phyloP scores from a whole-genome alignment of 1,140 invertebrate genomes.

The Orchestia grillus region DNA sequence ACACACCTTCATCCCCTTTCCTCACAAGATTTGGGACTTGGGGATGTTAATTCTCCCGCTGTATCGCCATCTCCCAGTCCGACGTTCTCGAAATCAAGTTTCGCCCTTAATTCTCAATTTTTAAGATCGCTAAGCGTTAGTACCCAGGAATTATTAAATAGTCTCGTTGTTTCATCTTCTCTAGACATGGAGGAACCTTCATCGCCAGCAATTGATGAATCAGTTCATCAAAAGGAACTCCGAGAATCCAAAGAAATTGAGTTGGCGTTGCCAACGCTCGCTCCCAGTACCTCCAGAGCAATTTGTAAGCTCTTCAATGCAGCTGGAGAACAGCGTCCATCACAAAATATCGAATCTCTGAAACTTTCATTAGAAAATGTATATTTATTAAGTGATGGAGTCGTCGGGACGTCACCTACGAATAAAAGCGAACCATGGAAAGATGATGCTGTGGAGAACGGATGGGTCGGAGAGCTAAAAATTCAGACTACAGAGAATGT shows the following conservation, averaged over 20 bases:
- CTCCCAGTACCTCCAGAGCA: slow-evolving; percentile 5
- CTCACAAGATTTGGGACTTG: background rate
- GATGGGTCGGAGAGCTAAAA: background rate
- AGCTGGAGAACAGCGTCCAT: slow-evolving; percentile 14
- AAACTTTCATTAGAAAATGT: background rate
- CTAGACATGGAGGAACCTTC: background rate
- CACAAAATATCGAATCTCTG: background rate
- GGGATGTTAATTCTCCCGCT: background rate
- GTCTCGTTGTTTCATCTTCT: slow-evolving; percentile 23
- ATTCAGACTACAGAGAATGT: background rate
- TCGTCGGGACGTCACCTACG: background rate
- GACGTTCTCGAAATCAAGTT: slow-evolving; percentile 21
- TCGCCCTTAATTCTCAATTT: slow-evolving; percentile 41
- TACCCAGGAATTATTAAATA: slow-evolving; percentile 28
- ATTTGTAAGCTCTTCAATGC: slow-evolving; percentile 33
- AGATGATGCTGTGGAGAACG: background rate
- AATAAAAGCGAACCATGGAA: background rate
- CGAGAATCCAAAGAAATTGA: background rate
- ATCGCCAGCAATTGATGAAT: background rate
- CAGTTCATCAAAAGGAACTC: background rate
- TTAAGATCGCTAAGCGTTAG: slow-evolving; percentile 7
- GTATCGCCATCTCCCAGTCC: slow-evolving; percentile 29
- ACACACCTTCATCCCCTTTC: background rate
- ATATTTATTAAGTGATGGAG: background rate
- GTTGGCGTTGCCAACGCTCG: slow-evolving; percentile 20